A percentile compares a stretch with the other conserved stretches of the same genome.
phyloP scores from a whole-genome alignment of 1,140 invertebrate species.

The Hylaeus volcanicus region DNA sequence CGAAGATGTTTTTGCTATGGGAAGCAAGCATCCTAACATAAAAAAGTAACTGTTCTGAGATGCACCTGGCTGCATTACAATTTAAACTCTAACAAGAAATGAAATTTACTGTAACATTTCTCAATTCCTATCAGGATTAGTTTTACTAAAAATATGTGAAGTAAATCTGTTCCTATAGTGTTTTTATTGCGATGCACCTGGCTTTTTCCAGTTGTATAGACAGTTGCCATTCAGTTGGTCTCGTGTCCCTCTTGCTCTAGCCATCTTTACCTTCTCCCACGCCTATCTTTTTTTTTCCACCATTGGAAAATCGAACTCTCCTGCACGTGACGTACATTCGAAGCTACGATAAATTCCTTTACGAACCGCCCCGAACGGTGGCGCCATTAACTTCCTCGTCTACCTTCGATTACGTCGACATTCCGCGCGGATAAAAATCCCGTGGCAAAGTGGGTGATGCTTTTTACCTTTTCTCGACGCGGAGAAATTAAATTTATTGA shows the following conservation, averaged over 20 bases:
- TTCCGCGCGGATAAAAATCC: slow-evolving; percentile 58
- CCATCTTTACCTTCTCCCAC: slow-evolving; percentile 6
- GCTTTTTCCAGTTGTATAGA: background rate
- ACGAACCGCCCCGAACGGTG: slow-evolving; percentile 48
- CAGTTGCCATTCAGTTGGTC: slow-evolving; percentile 6
- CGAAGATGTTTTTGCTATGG: no score
- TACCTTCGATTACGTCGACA: slow-evolving; percentile 60
- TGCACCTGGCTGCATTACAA: no score
- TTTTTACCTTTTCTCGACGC: slow-evolving; percentile 11
- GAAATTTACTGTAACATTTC: no score
- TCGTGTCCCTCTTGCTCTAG: background rate
- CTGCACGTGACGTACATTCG: slow-evolving; percentile 64
- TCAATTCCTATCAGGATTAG: no score
- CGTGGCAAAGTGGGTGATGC: background rate
- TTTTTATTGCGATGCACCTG: no score
- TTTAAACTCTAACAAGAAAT: no score
- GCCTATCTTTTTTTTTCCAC: slow-evolving; percentile 6
- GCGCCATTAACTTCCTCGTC: slow-evolving; percentile 62
- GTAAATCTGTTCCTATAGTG: no score
- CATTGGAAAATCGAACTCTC: slow-evolving; percentile 57
- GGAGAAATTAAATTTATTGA: slow-evolving; percentile 39
- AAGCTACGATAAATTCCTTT: slow-evolving; percentile 65
- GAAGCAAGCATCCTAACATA: no score
- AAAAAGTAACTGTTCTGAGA: no score
- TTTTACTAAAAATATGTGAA: no score